Base-by-base conservation (phyloP, 1,140 invertebrate genomes). In the Drosophila littoralis region DNA sequence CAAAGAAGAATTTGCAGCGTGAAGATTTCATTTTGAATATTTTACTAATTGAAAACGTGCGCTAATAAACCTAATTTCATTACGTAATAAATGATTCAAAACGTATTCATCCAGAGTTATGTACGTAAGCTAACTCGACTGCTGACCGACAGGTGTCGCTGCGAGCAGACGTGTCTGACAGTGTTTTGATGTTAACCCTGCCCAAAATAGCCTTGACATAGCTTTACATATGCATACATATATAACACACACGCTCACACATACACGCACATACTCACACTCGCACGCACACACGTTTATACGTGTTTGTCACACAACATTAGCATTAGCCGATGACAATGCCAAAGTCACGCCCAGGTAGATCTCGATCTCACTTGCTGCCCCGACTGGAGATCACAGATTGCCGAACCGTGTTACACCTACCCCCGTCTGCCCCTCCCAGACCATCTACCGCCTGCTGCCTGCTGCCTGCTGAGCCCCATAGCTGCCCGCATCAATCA, bases 151-250 rank as follows among this genome's bases (percentile, higher is more conserved):
- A 88, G 82, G 82, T 86, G 83, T 69, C 69, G 64, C 74, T 69
- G 54, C 46, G 33, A 68, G 60, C 76, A 65, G 60, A 83, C 77
- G 76, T 74, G 70, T 72, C 63, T 46, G 63, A 54, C 33, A 33
- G 12, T 52, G 35, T 55, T 35, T n/a, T 32, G 38, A 57, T n/a
- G 54, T 35, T 36, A 46, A 7, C 48, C 8, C n/a, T 17, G 63
- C 54, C 54, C 33, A n/a, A 42, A 17, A 17, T 60, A 79, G 82
- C 83, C 82, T 88, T 86, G 82, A 66, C 67, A 75, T 57, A 59
- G 46, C 38, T 35, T 52, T 54, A 50, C n/a, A 59, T 51, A 68
- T 68, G 63, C 77, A 79, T 70, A 76, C 77, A 69, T 69, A 66
- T 57, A 68, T 38, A 42, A 50, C 32, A 73, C 1, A 22, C 58